These are phyloP conservation scores for Phenganax stokvisi DNA, from an alignment of 92 coral and sea anemone species.

Conservation along the genomic window DNA sequence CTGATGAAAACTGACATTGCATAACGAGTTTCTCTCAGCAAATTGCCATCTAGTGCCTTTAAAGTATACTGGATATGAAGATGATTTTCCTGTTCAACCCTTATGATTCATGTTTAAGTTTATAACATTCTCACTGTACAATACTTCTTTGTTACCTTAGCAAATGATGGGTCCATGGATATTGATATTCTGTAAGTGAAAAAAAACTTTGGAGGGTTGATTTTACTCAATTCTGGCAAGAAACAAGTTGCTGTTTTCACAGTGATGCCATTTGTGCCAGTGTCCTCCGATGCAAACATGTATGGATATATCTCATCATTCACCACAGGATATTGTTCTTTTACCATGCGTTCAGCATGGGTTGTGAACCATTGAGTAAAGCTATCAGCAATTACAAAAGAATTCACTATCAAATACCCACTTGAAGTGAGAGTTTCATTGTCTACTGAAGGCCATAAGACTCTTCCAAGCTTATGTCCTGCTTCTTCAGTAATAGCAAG, in stretches of 20 bases:
- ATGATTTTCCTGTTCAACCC: background rate
- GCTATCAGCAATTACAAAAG: constrained; percentile 64
- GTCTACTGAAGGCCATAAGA: constrained; percentile 89
- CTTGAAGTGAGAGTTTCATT: constrained; percentile 45
- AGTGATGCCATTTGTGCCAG: constrained; percentile 59
- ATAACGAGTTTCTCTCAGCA: no score
- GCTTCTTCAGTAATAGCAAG: constrained; percentile 79
- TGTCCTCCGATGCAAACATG: constrained; percentile 53
- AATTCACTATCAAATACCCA: constrained; percentile 57
- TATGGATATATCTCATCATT: constrained; percentile 78
- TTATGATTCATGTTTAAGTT: background rate
- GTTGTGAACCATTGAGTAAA: constrained; percentile 74
- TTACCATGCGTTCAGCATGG: constrained; percentile 64
- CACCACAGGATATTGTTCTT: constrained; percentile 67
- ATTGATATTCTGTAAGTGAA: constrained; percentile 93
- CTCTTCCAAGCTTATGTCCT: constrained; percentile 75
- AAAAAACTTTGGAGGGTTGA: constrained; percentile 87
- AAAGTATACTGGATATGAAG: no score
- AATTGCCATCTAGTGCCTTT: no score
- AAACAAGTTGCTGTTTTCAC: constrained; percentile 84
- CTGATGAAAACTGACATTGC: no score
- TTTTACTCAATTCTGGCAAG: constrained; percentile 83
- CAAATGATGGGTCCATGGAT: constrained; percentile 65
- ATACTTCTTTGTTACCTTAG: constrained; percentile 58
- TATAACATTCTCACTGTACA: background rate